Evolutionary conservation across 2,888 invertebrate species (phyloP), one percentile per base, ranked within the genome.

Genomic region (Pollenia labialis): DNA sequence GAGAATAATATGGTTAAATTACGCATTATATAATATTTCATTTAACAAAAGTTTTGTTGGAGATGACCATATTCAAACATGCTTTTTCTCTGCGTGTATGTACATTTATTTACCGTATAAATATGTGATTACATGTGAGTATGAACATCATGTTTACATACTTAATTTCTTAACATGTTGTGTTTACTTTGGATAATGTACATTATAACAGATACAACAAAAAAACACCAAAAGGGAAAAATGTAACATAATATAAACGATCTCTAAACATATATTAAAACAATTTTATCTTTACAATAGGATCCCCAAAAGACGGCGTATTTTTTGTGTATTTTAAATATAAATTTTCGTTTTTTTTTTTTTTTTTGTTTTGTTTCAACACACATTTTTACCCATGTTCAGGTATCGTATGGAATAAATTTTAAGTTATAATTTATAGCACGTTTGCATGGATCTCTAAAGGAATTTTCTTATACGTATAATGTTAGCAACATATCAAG

Each of bases 201-300:
- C 66, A 74, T 72, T 48, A 46, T 11, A 80, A 76, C 23, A 62
- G 14, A 64, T 16, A 71, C 23, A 68, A 16, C 23, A 23, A 23
- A 64, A 16, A 69, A n/a, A 60, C 50, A 60, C 32, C 9, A 6
- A 64, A 16, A 69, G 7, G 11, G n/a, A 60, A 58, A 74, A 84
- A 66, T 81, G 72, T 88, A 84, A 81, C 90, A 89, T 89, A 91
- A 90, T 90, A 90, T 90, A 91, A 91, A 89, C 90, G 91, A 90
- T 91, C 90, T 91, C 89, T 89, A 87, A 90, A 91, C 88, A 90
- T 90, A 91, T 90, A 91, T 91, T 90, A 90, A 91, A 91, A 90
- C 90, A 91, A 90, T 91, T 91, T 92, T 91, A 91, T 92, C 90
- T 90, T 88, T 89, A 89, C 89, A 90, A 72, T 56, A 90, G 89